Base-by-base conservation (phyloP, 2,888 invertebrate species). In the Lithosia quadra region DNA sequence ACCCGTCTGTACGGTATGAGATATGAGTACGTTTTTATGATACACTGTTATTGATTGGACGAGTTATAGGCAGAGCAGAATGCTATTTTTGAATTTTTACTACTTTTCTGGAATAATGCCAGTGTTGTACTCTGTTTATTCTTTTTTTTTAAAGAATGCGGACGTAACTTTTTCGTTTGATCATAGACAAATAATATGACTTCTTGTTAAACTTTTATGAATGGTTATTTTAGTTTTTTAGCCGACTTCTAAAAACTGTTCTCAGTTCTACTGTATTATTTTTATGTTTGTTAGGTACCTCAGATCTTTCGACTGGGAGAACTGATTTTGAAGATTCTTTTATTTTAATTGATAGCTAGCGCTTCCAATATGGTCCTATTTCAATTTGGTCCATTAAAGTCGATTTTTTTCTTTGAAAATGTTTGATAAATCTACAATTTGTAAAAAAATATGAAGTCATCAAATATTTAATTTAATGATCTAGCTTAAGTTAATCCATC, bases 11-110 rank as follows among this genome's bases (percentile, higher is more conserved):
- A 75, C 76, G 76, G 65, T 75, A 68, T 75, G 81, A 82, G 83
- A 78, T 83, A 83, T 84, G 83, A 84, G 80, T 74, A 79, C 73
- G 78, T 80, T 84, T 84, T 85, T 84, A 85, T 78, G 83, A 80
- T 77, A 72, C 76, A 73, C 67, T 67, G 75, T 76, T 78, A 81
- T 84, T 82, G 79, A 83, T 82, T 76, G 84, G 67, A 75, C 63
- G 67, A 67, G 69, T 64, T 75, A 65, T 73, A 57, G 64, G 24
- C n/a, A 22, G 33, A 63, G 55, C 34, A 72, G 65, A 59, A 39
- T 1, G 57, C 43, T 75, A 55, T 75, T 75, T 78, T 78, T 79
- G 73, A 60, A 34, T 55, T 22, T 63, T 71, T 67, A 58, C 24
- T 61, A 39, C 72, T 66, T 56, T 56, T 63, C 63, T 75, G 69